Conservation (phyloP, 1,140 invertebrate species). For the Lepidostoma basale region DNA sequence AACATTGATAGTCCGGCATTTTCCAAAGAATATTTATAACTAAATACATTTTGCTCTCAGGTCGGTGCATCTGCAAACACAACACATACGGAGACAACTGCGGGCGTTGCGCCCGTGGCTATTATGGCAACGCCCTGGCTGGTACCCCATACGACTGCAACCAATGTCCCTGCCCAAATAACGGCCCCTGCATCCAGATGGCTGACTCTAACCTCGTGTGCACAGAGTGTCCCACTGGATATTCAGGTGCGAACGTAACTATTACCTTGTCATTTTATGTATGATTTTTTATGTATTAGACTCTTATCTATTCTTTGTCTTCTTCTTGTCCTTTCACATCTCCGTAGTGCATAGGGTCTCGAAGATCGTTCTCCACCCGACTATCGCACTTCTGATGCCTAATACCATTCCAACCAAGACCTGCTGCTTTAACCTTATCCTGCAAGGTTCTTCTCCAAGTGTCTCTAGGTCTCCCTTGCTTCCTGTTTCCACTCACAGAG, state of each 20-base stretch:
- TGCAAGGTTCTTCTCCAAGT: too few species aligned
- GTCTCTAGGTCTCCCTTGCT: too few species aligned
- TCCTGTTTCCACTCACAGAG: too few species aligned
- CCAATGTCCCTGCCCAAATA: constrained; percentile 92
- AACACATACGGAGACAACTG: constrained; percentile 97
- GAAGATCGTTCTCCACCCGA: too few species aligned
- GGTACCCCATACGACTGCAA: constrained; percentile 89
- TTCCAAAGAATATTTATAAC: too few species aligned
- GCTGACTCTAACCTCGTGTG: constrained; percentile 87
- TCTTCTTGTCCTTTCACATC: too few species aligned
- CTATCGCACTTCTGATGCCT: too few species aligned
- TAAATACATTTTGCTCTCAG: constrained; percentile 61
- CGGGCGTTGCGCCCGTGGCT: constrained; percentile 90
- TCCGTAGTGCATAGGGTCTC: too few species aligned
- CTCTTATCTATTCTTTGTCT: neutral
- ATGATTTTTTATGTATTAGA: neutral
- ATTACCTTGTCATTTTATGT: neutral
- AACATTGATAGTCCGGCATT: too few species aligned
- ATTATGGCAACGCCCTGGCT: constrained; percentile 90
- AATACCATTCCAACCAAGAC: too few species aligned
- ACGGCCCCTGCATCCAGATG: constrained; percentile 89
- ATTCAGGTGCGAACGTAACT: constrained; percentile 73
- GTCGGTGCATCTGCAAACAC: constrained; percentile 95
- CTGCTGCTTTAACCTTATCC: too few species aligned
- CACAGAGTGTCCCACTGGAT: constrained; percentile 91